phyloP scores from a whole-genome alignment of 2,113 vertebrate genomes.

The Otolemur garnettii region DNA sequence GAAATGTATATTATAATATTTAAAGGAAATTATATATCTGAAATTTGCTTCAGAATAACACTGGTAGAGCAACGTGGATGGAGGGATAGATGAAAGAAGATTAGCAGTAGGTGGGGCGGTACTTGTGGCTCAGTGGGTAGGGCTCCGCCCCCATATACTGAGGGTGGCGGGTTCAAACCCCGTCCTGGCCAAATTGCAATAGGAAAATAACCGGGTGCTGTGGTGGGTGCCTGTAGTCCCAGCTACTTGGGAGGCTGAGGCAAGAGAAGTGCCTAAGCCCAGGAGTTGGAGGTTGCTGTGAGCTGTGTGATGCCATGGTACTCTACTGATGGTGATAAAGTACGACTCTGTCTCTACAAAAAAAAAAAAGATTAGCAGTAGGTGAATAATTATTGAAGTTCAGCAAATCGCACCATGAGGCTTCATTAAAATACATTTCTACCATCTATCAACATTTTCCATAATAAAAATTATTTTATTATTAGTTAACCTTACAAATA shows the following conservation, averaged over 20 bases:
- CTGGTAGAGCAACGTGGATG: not conserved
- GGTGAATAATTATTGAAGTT: not conserved
- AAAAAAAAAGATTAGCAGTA: not conserved
- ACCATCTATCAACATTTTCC: not conserved
- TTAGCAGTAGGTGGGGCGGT: not conserved
- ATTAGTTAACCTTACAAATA: not conserved
- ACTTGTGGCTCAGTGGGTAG: no score
- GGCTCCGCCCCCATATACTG: no score
- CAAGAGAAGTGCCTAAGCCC: no score
- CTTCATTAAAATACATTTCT: not conserved
- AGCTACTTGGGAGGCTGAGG: no score
- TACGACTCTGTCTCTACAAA: no score
- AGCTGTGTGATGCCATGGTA: no score
- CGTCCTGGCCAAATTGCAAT: no score
- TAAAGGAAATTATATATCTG: conserved; percentile 25
- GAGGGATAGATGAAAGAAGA: not conserved
- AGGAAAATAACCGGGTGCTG: no score
- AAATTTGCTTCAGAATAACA: conserved; percentile 6
- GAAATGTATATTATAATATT: not conserved
- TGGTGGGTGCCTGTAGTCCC: no score
- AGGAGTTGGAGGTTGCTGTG: no score
- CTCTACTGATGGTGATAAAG: no score
- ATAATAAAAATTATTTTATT: not conserved
- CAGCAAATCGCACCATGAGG: not conserved
- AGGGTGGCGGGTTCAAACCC: no score